Base-by-base conservation (phyloP, 92 coral and sea anemone species). In the Epizoanthus fatuus region DNA sequence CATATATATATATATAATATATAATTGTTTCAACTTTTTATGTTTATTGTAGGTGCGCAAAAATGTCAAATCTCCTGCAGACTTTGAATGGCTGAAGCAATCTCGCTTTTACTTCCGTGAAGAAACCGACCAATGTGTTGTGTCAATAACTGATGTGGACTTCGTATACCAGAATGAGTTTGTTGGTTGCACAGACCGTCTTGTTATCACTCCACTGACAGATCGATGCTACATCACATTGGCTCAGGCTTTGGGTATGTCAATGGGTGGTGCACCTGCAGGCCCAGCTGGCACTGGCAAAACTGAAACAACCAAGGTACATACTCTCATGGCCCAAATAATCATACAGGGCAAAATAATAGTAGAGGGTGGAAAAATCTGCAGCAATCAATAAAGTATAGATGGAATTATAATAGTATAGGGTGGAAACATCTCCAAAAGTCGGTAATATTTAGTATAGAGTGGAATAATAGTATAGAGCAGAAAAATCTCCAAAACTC, bases 221-320 rank as follows among this genome's bases (percentile, higher is more conserved):
- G 99, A 97, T 95, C 96, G 98, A 44, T 97, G 99, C 84, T 97
- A 97, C 88, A 97, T 97, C 80, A 97, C 99, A 44, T 95, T 97
- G 73, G 92, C 99, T 69, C 99, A 97, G 83, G 99, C 99, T 16
- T 88, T 97, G 85, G 99, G 99, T 68, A 97, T 97, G 99, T 94
- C 99, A 52, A 97, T 97, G 99, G 99, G 99, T 54, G 99, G 99
- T 1, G 99, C 99, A 84, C 99, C 99, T 53, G 99, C 99, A 81
- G 99, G 99, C 42, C 99, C 99, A 3, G 99, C 99, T 29, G 99
- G 99, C 14, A 97, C 99, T 57, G 99, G 99, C 38, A 97, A 97
- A 82, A 97, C 99, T 15, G 99, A 97, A 91, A 93, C 99, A 14
- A 90, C 94, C 1, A 97, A 97, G 98, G 98, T 95, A 63, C 40